These are phyloP conservation scores for Halichoerus grypus DNA, from an alignment of 2,113 vertebrate genomes.

Conservation along the genomic window DNA sequence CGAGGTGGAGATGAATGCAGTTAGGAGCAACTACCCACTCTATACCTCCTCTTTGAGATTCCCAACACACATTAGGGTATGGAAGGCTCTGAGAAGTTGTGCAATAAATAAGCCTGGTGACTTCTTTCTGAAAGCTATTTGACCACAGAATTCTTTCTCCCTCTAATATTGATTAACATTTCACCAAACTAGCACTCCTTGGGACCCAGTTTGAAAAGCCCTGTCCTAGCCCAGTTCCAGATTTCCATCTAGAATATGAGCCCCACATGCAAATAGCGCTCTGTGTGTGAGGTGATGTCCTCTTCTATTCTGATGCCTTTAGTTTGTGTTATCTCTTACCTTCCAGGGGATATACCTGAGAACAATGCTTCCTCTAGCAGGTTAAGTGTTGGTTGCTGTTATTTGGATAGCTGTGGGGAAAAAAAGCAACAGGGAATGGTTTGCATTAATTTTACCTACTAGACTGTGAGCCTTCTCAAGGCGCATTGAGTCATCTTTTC, in stretches of 20 bases:
- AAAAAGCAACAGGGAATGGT: background rate
- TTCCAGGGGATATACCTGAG: background rate
- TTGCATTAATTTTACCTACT: background rate
- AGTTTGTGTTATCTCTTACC: background rate
- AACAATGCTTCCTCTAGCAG: background rate
- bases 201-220: background rate
- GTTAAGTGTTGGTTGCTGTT: background rate
- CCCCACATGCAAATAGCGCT: background rate
- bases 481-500: background rate
- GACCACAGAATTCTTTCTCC: background rate
- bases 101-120: background rate
- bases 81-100: background rate
- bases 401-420: background rate
- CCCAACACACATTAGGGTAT: background rate
- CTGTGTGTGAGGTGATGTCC: background rate
- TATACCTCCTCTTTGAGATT: background rate
- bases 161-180: background rate
- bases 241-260: background rate
- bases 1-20: background rate
- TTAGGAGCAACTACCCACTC: background rate
- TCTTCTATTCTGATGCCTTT: background rate
- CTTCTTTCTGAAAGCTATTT: constrained; percentile 23
- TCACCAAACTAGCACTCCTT: background rate
- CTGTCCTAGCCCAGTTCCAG: background rate
- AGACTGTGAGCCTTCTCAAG: background rate